These are phyloP conservation scores for Hemithea aestivaria DNA, from an alignment of 2,888 invertebrate species.

Conservation along the genomic window DNA sequence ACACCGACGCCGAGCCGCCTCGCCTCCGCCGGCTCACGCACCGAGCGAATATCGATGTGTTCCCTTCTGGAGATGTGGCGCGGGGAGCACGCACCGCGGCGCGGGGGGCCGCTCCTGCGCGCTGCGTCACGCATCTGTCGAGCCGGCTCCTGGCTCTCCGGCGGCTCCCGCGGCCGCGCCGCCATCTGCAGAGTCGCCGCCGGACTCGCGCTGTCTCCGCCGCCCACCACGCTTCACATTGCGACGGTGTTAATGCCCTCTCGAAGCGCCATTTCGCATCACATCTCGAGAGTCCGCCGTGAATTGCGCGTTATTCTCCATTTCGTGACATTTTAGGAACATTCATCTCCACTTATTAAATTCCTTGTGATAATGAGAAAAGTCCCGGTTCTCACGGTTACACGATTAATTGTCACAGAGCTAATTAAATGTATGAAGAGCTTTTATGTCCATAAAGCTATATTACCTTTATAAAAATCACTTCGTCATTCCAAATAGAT, in stretches of 20 bases:
- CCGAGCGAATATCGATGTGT: constrained; percentile 73
- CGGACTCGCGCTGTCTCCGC: constrained; percentile 29
- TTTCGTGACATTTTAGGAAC: constrained; percentile 9
- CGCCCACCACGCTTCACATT: constrained; percentile 34
- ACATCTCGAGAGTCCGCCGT: constrained; percentile 13
- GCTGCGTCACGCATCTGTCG: constrained; percentile 77
- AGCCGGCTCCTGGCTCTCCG: constrained; percentile 65
- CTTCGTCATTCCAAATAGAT: constrained; percentile 4
- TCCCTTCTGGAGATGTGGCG: constrained; percentile 49
- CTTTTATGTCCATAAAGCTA: constrained; percentile 6
- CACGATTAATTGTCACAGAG: constrained; percentile 1
- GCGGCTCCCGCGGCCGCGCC: constrained; percentile 57
- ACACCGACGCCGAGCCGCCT: constrained; percentile 34
- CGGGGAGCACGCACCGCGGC: constrained; percentile 48
- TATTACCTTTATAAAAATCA: background rate
- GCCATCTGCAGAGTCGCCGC: constrained; percentile 62
- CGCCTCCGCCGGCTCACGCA: constrained; percentile 55
- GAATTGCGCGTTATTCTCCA: constrained; percentile 11
- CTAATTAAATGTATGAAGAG: constrained; percentile 13
- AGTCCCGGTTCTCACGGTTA: constrained; percentile 5
- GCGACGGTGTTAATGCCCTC: constrained; percentile 49
- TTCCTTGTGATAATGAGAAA: constrained; percentile 14
- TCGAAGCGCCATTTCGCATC: constrained; percentile 29
- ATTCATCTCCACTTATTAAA: constrained; percentile 20
- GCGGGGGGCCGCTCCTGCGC: constrained; percentile 68